Conservation (phyloP, 2,113 vertebrate genomes). For the Pogona vitticeps region DNA sequence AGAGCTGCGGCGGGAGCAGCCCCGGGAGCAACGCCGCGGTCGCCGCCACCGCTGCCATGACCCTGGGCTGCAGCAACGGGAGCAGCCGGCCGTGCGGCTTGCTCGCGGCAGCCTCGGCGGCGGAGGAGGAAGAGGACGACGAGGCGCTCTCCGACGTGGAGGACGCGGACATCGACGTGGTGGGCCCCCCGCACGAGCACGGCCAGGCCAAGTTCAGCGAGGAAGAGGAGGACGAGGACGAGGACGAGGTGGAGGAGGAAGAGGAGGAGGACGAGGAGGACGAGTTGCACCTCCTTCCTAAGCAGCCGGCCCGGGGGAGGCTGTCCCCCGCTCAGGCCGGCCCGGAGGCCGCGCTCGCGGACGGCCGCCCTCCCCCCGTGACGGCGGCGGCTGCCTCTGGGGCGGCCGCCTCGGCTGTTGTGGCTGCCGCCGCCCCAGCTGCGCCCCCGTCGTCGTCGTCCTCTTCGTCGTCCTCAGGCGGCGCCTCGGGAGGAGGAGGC, state of each 20-base stretch:
- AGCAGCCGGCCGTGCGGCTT: slow-evolving; percentile 74
- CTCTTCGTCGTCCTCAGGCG: slow-evolving; percentile 12
- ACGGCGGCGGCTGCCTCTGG: slow-evolving; percentile 1
- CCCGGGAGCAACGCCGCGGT: too few relatives aligned
- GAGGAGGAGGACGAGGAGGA: slow-evolving; percentile 81
- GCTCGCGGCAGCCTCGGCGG: slow-evolving; percentile 74
- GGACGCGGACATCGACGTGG: slow-evolving; percentile 94
- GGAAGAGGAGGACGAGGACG: slow-evolving; percentile 78
- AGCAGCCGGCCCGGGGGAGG: slow-evolving; percentile 55
- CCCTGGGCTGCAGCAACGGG: slow-evolving; percentile 66
- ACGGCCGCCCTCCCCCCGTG: slow-evolving; percentile 4
- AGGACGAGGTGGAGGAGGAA: slow-evolving; percentile 54
- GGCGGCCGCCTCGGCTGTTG: background rate
- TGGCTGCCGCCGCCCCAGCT: background rate
- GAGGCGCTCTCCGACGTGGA: slow-evolving; percentile 78
- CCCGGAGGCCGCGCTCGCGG: slow-evolving; percentile 4
- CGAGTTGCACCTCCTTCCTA: slow-evolving; percentile 35
- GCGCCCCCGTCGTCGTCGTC: background rate
- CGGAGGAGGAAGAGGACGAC: slow-evolving; percentile 54
- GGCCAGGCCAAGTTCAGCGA: slow-evolving; percentile 66
- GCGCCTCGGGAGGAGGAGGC: slow-evolving; percentile 42
- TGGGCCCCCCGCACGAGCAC: slow-evolving; percentile 77
- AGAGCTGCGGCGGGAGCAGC: slow-evolving; percentile 40
- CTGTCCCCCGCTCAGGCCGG: slow-evolving; percentile 26
- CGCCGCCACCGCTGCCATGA: slow-evolving; percentile 60